These are phyloP conservation scores for Patella ulyssiponensis DNA, from an alignment of 2,888 invertebrate species.

Conservation along the genomic window DNA sequence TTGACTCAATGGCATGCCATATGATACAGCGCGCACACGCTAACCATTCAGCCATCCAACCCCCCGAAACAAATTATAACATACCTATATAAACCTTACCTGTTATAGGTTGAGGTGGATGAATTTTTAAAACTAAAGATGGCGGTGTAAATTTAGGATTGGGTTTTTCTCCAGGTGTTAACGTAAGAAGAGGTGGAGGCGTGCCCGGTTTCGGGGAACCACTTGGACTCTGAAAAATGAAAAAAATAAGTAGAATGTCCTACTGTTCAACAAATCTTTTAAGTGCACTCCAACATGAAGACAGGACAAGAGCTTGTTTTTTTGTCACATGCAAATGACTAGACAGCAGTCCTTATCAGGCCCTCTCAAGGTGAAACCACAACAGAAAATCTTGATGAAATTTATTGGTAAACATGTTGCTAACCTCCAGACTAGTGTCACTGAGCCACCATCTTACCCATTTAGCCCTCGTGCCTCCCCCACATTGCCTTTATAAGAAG, in stretches of 20 bases:
- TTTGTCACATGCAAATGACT: no score
- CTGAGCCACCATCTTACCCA: neutral
- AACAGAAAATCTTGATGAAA: neutral
- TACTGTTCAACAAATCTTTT: no score
- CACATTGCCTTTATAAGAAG: conserved; percentile 3
- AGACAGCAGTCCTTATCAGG: no score
- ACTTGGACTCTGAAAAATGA: conserved; percentile 9
- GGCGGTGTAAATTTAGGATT: conserved; percentile 51
- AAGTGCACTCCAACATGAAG: no score
- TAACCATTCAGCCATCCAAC: no score
- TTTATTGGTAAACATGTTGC: neutral
- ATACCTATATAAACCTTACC: conserved; percentile 33
- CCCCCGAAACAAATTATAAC: no score
- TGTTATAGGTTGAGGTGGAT: conserved; percentile 46
- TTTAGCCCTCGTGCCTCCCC: conserved; percentile 12
- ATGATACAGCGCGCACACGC: no score
- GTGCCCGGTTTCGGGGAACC: conserved; percentile 18
- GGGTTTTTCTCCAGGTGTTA: conserved; percentile 21
- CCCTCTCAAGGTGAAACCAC: no score
- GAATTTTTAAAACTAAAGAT: conserved; percentile 55
- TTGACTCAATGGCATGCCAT: no score
- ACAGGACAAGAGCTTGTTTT: no score
- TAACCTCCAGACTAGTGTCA: no score
- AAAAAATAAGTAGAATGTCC: neutral
- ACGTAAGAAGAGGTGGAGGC: conserved; percentile 9